Percentiles rank a stretch among this genome's conserved stretches.
Evolutionary conservation across 2,888 invertebrate species (phyloP).

Genomic region (Meiosimyza decipiens): DNA sequence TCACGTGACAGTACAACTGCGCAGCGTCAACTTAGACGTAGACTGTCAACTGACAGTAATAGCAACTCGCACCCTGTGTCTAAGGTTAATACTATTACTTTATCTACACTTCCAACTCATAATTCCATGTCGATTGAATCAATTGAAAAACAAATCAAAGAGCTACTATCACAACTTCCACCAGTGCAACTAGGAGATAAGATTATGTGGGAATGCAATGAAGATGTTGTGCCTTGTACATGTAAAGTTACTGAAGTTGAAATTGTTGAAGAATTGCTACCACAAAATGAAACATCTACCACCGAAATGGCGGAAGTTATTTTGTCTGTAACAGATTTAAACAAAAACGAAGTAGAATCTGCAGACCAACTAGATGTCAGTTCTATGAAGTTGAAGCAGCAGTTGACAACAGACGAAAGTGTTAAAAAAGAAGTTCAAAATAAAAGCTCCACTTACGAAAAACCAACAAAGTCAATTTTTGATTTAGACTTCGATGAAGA

Average conservation of each 20-base stretch:
- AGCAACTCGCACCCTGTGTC: constrained; percentile 44
- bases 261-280: constrained; percentile 5
- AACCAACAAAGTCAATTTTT: constrained; percentile 64
- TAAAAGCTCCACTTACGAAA: constrained; percentile 37
- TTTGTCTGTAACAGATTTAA: neutral
- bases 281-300: neutral
- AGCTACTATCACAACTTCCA: constrained; percentile 42
- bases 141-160: constrained; percentile 44
- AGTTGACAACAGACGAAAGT: constrained; percentile 10
- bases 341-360: neutral
- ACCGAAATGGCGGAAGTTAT: no score
- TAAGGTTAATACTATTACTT: neutral
- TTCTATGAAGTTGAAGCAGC: constrained; percentile 23
- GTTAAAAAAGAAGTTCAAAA: neutral
- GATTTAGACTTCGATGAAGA: constrained; percentile 66
- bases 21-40: constrained; percentile 16
- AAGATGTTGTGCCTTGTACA: constrained; percentile 55
- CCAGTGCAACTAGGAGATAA: constrained; percentile 21
- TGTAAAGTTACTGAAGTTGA: constrained; percentile 51
- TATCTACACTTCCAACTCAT: neutral
- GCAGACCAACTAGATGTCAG: neutral
- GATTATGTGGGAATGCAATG: constrained; percentile 45
- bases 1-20: constrained; percentile 52
- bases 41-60: constrained; percentile 52
- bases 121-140: neutral